Percentiles rank a stretch among this genome's conserved stretches.
These are phyloP conservation scores for Papilio polytes DNA, from an alignment of 1,140 invertebrate species.

Conservation along the genomic window DNA sequence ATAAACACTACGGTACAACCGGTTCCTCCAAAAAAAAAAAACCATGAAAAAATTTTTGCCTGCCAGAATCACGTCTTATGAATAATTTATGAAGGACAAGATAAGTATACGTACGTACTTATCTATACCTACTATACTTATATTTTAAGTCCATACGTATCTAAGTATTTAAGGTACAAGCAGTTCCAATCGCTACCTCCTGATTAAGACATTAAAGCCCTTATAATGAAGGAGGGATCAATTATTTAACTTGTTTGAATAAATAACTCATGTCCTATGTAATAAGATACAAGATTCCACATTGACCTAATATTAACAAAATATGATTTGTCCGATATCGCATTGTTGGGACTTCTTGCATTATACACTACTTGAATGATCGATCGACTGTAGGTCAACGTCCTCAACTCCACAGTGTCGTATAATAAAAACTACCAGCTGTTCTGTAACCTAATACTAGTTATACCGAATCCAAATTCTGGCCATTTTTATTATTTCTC, in stretches of 20 bases:
- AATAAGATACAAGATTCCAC: background rate
- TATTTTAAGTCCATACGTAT: background rate
- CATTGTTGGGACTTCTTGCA: background rate
- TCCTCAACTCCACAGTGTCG: background rate
- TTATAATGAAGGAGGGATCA: background rate
- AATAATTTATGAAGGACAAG: conserved; percentile 6
- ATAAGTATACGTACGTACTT: background rate
- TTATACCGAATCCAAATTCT: background rate
- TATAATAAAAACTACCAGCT: background rate
- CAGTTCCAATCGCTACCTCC: too few relatives aligned
- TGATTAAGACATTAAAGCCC: too few relatives aligned
- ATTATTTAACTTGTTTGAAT: background rate
- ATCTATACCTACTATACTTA: background rate
- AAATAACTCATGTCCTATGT: too few relatives aligned
- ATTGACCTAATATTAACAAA: background rate
- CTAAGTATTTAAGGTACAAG: background rate
- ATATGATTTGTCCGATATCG: background rate
- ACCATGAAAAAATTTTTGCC: background rate
- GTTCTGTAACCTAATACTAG: background rate
- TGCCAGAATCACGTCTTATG: background rate
- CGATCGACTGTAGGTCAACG: background rate
- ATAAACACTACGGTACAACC: background rate
- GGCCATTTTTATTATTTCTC: background rate
- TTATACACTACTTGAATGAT: background rate
- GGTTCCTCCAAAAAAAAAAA: background rate